These are phyloP conservation scores for Miniopterus natalensis DNA, from an alignment of 2,113 vertebrate genomes.

Conservation along the genomic window DNA sequence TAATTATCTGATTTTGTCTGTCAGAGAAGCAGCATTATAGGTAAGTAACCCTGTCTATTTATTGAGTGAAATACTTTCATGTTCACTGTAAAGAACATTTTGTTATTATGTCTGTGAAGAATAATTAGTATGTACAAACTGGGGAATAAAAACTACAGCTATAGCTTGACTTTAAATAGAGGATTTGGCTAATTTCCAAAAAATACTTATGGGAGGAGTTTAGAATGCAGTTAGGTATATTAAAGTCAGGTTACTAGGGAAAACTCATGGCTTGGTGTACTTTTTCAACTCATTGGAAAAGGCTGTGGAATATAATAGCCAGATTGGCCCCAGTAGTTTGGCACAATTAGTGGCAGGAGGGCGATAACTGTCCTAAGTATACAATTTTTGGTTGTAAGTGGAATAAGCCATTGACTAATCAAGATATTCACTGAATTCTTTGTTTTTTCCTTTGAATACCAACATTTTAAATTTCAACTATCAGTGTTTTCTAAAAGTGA, in stretches of 20 bases:
- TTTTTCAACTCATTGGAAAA: background rate
- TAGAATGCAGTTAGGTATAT: background rate
- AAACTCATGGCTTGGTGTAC: background rate
- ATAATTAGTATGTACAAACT: background rate
- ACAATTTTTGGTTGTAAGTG: background rate
- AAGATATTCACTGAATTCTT: slow-evolving; percentile 32
- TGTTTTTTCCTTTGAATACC: slow-evolving; percentile 38
- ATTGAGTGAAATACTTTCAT: slow-evolving; percentile 45
- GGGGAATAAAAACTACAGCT: slow-evolving; percentile 8
- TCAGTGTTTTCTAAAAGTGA: background rate
- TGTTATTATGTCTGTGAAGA: slow-evolving; percentile 45
- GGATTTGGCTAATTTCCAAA: slow-evolving; percentile 3
- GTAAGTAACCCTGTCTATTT: slow-evolving; percentile 62
- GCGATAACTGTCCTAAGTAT: background rate
- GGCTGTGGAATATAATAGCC: background rate
- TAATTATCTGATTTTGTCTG: slow-evolving; percentile 47
- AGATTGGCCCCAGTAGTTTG: background rate
- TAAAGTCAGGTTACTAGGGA: background rate
- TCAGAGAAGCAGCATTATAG: slow-evolving; percentile 56
- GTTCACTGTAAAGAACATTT: slow-evolving; percentile 29
- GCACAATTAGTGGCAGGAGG: background rate
- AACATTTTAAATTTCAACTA: slow-evolving; percentile 41
- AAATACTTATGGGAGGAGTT: background rate
- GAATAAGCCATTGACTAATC: background rate
- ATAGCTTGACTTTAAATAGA: slow-evolving; percentile 20